These are phyloP conservation scores for Diprion similis DNA, from an alignment of 1,140 invertebrate species.

Conservation along the genomic window DNA sequence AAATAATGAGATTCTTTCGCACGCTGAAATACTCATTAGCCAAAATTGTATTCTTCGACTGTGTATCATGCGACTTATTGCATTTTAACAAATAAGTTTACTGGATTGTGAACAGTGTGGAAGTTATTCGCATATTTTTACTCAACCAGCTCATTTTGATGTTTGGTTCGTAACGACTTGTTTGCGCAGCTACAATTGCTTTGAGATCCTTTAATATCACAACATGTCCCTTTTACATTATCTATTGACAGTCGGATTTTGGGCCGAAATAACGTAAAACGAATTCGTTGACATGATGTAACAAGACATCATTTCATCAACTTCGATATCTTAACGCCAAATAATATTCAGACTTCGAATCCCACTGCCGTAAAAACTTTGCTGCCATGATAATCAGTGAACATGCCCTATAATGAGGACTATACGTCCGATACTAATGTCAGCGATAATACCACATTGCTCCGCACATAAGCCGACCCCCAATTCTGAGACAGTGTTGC, in stretches of 20 bases:
- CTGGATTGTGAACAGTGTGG: too few species aligned
- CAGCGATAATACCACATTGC: background rate
- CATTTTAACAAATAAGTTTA: background rate
- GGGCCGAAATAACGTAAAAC: background rate
- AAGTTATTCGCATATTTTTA: background rate
- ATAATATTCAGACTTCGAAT: background rate
- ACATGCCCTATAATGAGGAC: background rate
- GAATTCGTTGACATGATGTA: too few species aligned
- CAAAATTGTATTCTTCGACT: too few species aligned
- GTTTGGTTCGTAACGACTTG: conserved; percentile 13
- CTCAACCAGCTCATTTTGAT: background rate
- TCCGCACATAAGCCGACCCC: too few species aligned
- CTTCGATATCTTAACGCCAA: background rate
- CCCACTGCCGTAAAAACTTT: background rate
- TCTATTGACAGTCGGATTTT: background rate
- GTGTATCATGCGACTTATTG: background rate
- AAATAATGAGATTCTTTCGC: too few species aligned
- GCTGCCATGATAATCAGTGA: background rate
- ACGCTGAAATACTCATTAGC: too few species aligned
- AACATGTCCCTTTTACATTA: conserved; percentile 37
- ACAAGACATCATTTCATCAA: too few species aligned
- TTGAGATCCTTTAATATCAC: conserved; percentile 58
- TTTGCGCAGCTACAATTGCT: conserved; percentile 48
- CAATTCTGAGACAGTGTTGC: too few species aligned
- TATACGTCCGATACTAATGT: background rate